Evolutionary conservation across 30 jellyfish, hydroid and myxozoan species (phyloP), one percentile per base, ranked within the genome.

Genomic region (Pelagia noctiluca): DNA sequence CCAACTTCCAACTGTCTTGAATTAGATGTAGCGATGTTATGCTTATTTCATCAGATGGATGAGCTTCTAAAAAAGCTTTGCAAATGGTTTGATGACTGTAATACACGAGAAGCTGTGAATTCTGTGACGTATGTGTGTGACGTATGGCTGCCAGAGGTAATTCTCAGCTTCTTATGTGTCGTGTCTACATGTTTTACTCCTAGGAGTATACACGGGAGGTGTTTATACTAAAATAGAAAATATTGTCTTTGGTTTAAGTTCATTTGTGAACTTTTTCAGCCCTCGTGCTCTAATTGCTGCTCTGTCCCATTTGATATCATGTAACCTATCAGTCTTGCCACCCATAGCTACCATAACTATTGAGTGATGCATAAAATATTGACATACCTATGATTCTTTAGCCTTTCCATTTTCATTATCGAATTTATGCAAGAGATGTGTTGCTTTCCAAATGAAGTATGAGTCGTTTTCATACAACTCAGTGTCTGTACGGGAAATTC

Each of bases 131-230:
- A 89, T 70, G 95, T 89, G 16, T 47, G 83, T 2, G 97, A 89
- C 23, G 97, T 89, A 0, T 89, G 94, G 95, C 76, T 89, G 13
- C 97, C 97, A 11, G 97, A 89, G 81, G 97, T 89, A 37, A 4
- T 82, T 11, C 16, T 5, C 12, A n/a, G n/a, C n/a, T n/a, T n/a
- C n/a, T n/a, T n/a, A n/a, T n/a, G n/a, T n/a, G n/a, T n/a, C n/a
- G n/a, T n/a, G n/a, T n/a, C n/a, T n/a, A n/a, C n/a, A n/a, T n/a
- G n/a, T n/a, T n/a, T n/a, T n/a, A n/a, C n/a, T n/a, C n/a, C n/a
- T n/a, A n/a, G n/a, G n/a, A n/a, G n/a, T n/a, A n/a, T n/a, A n/a
- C n/a, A n/a, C n/a, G n/a, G n/a, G n/a, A n/a, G n/a, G 12, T 52
- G 2, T 52, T 52, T 52, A 25, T 52, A 42, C 16, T 42, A 5